Base-by-base conservation (phyloP, 2,113 vertebrate genomes). In the Atractosteus spatula region DNA sequence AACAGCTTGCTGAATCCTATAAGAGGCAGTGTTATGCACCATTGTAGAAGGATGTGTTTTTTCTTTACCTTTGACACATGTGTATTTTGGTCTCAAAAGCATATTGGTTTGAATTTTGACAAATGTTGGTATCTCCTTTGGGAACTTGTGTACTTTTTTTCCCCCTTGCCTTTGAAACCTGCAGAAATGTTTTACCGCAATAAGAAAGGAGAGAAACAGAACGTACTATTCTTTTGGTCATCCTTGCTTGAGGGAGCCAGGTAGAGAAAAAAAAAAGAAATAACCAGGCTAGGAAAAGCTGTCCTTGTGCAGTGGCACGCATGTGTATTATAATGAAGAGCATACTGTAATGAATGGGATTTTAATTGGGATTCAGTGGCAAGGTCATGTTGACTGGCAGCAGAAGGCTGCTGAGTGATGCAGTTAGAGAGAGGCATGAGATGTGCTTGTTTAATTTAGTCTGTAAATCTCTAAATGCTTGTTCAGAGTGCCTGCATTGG, bases 281-380 rank as follows among this genome's bases (percentile, higher is more conserved):
- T 57, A 56, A 42, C 29, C 67, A 71, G 7, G 66, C 66, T 29
- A 13, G 45, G 47, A 74, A 77, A 70, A 62, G 71, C 29, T 8
- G 83, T 85, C 84, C 87, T 86, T 87, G 81, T 63, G 75, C 70
- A 54, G 73, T 78, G 84, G 81, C 78, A 82, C 82, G 79, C 76
- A 42, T 74, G 74, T 71, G 65, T 10, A 55, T 61, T 64, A 77
- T 82, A 84, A 86, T 79, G 82, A 84, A 86, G 78, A 82, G 72
- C 66, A 4, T 16, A 6, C 72, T 57, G 73, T 88, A 85, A 84
- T 82, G 80, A 87, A 89, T 79, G 77, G 75, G 65, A 81, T 78
- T 87, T 82, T 85, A 83, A 88, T 88, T 85, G 82, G 80, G 77
- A 81, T 85, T 77, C 69, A 51, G 69, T 69, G 69, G 82, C 87